Conservation (phyloP, 2,888 invertebrate genomes). For the Lycophotia porphyrea region DNA sequence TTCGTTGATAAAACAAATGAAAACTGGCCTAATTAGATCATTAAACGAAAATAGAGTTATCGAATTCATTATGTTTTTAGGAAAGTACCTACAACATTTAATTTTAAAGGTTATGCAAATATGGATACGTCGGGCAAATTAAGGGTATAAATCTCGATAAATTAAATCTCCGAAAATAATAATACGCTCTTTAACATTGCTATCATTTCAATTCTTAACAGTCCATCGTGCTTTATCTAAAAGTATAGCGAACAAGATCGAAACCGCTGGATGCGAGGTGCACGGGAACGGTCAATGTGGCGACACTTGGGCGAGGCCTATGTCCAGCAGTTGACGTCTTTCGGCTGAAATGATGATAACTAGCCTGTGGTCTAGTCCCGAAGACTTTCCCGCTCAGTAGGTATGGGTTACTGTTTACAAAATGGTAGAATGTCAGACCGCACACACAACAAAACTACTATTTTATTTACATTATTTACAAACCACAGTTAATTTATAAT, state of each 20-base stretch:
- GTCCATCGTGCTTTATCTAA: background rate
- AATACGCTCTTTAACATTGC: background rate
- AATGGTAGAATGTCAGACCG: background rate
- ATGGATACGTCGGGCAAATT: slow-evolving; percentile 30
- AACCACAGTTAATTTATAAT: too few species aligned
- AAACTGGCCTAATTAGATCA: slow-evolving; percentile 38
- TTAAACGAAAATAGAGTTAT: slow-evolving; percentile 32
- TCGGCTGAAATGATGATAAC: too few species aligned
- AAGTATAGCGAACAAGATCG: too few species aligned
- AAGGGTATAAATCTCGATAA: background rate
- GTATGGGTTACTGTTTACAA: too few species aligned
- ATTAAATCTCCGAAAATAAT: background rate
- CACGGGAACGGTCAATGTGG: too few species aligned
- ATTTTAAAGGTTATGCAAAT: slow-evolving; percentile 9
- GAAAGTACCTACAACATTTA: slow-evolving; percentile 1
- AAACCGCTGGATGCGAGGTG: too few species aligned
- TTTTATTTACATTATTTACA: too few species aligned
- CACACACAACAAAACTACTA: too few species aligned
- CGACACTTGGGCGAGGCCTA: too few species aligned
- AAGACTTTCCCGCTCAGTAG: too few species aligned
- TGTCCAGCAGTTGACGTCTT: too few species aligned
- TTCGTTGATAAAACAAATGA: slow-evolving; percentile 10
- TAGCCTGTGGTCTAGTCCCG: background rate
- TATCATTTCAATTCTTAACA: background rate
- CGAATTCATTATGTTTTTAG: slow-evolving; percentile 21